Percentiles rank a stretch among this genome's conserved stretches.
Conservation (phyloP, 2,113 vertebrate genomes). For the Leiothrix lutea region DNA sequence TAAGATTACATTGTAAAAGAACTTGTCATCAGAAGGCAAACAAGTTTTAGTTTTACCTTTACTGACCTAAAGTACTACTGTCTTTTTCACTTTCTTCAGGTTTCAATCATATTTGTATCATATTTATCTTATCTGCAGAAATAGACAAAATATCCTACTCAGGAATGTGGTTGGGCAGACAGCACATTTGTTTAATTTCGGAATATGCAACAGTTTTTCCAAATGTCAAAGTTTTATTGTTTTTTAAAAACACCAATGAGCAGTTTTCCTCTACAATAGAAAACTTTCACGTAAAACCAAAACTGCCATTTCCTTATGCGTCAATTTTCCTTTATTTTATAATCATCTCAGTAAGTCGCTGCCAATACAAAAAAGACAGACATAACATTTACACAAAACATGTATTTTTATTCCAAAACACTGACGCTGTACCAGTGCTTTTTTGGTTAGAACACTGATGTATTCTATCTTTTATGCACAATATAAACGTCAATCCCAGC, state of each 20-base stretch:
- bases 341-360: not conserved
- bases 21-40: not conserved
- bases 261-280: not conserved
- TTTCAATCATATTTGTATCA: not conserved
- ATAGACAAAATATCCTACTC: not conserved
- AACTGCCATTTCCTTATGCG: not conserved
- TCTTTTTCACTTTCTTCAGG: not conserved
- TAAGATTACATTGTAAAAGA: not conserved
- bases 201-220: not conserved
- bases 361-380: not conserved
- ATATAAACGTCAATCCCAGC: not conserved
- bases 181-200: not conserved
- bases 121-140: not conserved
- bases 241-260: not conserved
- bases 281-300: not conserved
- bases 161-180: not conserved
- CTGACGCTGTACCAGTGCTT: rapidly evolving
- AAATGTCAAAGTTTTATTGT: not conserved
- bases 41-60: not conserved
- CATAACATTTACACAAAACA: not conserved
- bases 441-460: not conserved
- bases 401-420: not conserved
- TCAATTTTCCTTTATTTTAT: not conserved
- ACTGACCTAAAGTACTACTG: not conserved
- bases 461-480: not conserved